Percentiles rank a stretch among this genome's conserved stretches.
Evolutionary conservation across 2,797 vertebrate species (phyloP).

Genomic region (Buceros bicornis): DNA sequence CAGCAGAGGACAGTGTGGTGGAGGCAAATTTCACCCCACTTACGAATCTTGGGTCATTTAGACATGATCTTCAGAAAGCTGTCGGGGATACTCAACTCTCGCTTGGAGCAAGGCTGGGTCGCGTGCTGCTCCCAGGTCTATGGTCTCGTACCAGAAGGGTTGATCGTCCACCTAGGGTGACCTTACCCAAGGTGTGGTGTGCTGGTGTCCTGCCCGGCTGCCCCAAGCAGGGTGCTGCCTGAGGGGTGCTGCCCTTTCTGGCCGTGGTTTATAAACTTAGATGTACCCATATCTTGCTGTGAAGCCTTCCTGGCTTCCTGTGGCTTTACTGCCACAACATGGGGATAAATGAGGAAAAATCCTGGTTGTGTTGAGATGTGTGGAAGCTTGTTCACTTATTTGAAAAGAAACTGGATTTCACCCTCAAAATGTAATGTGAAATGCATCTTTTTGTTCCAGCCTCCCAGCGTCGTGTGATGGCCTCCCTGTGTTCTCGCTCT

Average conservation of each 20-base stretch:
- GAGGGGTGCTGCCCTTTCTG: background rate
- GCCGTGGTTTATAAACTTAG: background rate
- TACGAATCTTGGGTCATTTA: background rate
- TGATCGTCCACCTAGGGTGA: background rate
- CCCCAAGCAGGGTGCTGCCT: background rate
- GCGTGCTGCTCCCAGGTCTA: rapidly evolving
- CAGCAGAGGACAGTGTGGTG: background rate
- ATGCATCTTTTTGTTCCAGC: constrained; percentile 10
- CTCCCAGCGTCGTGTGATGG: background rate
- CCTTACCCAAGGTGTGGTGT: background rate
- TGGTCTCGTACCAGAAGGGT: background rate
- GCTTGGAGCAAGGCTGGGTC: background rate
- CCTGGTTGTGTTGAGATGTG: background rate
- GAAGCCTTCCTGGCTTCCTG: background rate
- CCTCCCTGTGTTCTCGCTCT: background rate
- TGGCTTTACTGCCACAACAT: background rate
- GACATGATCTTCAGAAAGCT: background rate
- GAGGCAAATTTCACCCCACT: background rate
- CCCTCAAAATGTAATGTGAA: background rate
- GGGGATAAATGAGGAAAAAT: background rate
- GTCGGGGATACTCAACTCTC: rapidly evolving
- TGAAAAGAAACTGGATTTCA: background rate
- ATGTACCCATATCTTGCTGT: background rate
- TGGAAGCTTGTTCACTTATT: background rate
- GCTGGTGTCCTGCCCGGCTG: background rate